Percentiles rank a stretch among this genome's conserved stretches.
These are phyloP conservation scores for Lottia gigantea DNA, from an alignment of 2,888 invertebrate genomes.

Conservation along the genomic window DNA sequence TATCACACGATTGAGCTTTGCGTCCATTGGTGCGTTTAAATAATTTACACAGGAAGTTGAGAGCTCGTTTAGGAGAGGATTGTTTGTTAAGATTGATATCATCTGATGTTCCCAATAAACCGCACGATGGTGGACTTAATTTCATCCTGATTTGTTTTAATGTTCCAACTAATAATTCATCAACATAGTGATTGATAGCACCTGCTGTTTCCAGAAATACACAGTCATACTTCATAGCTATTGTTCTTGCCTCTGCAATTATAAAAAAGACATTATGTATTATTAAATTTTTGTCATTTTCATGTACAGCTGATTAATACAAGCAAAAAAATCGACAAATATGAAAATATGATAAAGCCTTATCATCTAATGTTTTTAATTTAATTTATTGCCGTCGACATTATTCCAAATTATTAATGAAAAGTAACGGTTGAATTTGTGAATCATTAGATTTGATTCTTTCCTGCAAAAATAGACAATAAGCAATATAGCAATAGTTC, in stretches of 20 bases:
- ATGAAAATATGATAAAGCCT: too few species aligned
- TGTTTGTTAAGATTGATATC: slow-evolving; percentile 9
- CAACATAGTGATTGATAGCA: slow-evolving; percentile 94
- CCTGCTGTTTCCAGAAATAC: slow-evolving; percentile 96
- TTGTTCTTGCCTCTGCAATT: slow-evolving; percentile 38
- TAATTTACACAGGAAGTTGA: slow-evolving; percentile 15
- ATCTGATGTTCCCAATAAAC: not conserved
- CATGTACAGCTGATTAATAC: too few species aligned
- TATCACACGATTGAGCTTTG: slow-evolving; percentile 19
- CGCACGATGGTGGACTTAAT: slow-evolving; percentile 3
- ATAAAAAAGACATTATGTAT: slow-evolving; percentile 3
- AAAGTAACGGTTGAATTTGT: too few species aligned
- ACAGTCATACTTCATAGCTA: slow-evolving; percentile 73
- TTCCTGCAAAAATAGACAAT: too few species aligned
- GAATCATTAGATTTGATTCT: too few species aligned
- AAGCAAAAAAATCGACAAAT: too few species aligned
- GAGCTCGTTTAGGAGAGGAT: slow-evolving; percentile 10
- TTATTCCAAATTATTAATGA: too few species aligned
- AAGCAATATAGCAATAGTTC: too few species aligned
- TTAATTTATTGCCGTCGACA: too few species aligned
- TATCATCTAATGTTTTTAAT: too few species aligned
- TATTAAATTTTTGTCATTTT: too few species aligned
- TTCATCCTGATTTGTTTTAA: slow-evolving; percentile 89
- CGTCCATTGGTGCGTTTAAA: slow-evolving; percentile 14
- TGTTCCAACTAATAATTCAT: slow-evolving; percentile 91